These are phyloP conservation scores for Passer domesticus DNA, from an alignment of 2,113 vertebrate genomes.

Conservation along the genomic window DNA sequence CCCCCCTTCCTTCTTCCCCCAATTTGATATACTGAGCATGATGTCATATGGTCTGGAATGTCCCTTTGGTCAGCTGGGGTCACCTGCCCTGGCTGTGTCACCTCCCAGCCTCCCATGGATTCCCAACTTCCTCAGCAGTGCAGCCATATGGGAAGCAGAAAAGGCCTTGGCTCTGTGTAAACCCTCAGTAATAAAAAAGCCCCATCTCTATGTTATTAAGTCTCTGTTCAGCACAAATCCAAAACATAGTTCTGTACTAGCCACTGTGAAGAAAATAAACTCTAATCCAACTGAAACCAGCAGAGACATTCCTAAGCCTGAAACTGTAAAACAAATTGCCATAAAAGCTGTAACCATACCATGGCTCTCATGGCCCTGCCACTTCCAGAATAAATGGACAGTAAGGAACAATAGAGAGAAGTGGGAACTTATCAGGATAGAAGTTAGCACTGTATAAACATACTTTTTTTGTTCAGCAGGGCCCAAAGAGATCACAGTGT, in stretches of 20 bases:
- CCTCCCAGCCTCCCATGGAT: not conserved
- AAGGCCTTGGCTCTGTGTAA: not conserved
- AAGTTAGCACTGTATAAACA: not conserved
- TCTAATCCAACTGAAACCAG: not conserved
- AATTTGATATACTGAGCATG: not conserved
- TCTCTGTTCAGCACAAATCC: not conserved
- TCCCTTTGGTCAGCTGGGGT: not conserved
- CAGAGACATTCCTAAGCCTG: not conserved
- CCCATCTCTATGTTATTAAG: not conserved
- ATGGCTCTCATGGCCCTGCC: not conserved
- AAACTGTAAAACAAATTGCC: not conserved
- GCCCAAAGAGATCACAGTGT: not conserved
- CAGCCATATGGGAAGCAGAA: fast-evolving
- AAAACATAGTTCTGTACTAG: not conserved
- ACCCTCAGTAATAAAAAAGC: not conserved
- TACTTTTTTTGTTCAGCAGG: not conserved
- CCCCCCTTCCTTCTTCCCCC: not conserved
- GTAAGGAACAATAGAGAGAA: not conserved
- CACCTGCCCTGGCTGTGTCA: not conserved
- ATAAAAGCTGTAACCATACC: not conserved
- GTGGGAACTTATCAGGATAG: not conserved
- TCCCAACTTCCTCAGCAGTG: fast-evolving
- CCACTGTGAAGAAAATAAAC: not conserved
- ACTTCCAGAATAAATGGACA: not conserved
- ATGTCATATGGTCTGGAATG: not conserved